Evolutionary conservation across 2,888 invertebrate genomes (phyloP).

Genomic region (Phengaris arion): DNA sequence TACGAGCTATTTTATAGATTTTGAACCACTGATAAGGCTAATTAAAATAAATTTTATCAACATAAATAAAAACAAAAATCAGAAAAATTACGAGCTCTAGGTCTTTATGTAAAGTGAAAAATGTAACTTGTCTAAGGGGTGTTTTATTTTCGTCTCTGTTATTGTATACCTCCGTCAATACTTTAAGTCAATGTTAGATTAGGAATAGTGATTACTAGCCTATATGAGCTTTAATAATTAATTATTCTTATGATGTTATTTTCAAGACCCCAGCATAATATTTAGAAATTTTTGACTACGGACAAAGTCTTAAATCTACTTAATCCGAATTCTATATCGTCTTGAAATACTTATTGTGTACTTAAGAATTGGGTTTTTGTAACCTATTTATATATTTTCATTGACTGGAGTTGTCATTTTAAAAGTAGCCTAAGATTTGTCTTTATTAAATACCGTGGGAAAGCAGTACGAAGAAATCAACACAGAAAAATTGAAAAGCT

Average conservation of each 20-base stretch:
- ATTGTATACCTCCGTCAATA: conserved; percentile 35
- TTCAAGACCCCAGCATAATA: conserved; percentile 25
- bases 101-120: background rate
- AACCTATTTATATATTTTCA: background rate
- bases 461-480: too few relatives aligned
- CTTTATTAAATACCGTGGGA: too few relatives aligned
- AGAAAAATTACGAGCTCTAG: background rate
- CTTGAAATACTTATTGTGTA: background rate
- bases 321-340: background rate
- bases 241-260: conserved; percentile 31
- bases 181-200: conserved; percentile 37
- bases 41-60: background rate
- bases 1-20: background rate
- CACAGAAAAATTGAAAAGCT: too few relatives aligned
- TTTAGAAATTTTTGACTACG: background rate
- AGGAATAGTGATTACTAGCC: conserved; percentile 38
- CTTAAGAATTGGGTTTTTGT: too few relatives aligned
- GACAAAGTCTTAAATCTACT: background rate
- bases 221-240: conserved; percentile 39
- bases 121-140: background rate
- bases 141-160: conserved; percentile 31
- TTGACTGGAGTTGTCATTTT: background rate
- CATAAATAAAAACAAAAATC: too few relatives aligned
- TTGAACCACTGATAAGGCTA: background rate
- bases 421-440: background rate